These are phyloP conservation scores for Propithecus coquereli DNA, from an alignment of 2,113 vertebrate species.

Conservation along the genomic window DNA sequence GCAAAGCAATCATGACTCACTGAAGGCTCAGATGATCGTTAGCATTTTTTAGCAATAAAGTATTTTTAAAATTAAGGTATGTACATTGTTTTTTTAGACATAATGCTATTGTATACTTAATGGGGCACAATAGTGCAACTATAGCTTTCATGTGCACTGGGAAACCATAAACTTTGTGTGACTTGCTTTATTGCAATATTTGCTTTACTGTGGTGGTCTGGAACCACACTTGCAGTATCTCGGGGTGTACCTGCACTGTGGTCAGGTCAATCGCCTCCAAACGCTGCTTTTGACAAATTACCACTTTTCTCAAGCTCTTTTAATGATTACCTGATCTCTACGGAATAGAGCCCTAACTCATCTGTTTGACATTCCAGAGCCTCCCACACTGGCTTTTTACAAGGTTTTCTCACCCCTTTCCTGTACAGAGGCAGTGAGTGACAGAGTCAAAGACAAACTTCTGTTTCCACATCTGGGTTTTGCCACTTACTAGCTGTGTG, in stretches of 20 bases:
- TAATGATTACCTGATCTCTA: background rate
- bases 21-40: background rate
- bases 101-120: background rate
- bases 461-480: background rate
- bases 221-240: background rate
- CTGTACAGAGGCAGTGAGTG: background rate
- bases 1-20: background rate
- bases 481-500: background rate
- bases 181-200: background rate
- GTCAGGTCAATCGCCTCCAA: background rate
- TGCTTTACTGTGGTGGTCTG: background rate
- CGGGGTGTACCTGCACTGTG: background rate
- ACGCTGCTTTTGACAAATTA: background rate
- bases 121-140: background rate
- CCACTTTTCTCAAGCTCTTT: background rate
- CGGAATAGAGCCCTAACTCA: background rate
- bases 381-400: background rate
- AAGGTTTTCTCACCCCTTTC: background rate
- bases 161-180: background rate
- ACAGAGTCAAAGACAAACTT: background rate
- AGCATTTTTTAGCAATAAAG: background rate
- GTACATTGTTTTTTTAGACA: background rate
- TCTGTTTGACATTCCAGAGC: background rate
- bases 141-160: background rate
- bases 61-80: background rate